Percentiles rank a stretch among this genome's conserved stretches.
Conservation (phyloP, 1,140 invertebrate species). For the Drosophila teissieri region DNA sequence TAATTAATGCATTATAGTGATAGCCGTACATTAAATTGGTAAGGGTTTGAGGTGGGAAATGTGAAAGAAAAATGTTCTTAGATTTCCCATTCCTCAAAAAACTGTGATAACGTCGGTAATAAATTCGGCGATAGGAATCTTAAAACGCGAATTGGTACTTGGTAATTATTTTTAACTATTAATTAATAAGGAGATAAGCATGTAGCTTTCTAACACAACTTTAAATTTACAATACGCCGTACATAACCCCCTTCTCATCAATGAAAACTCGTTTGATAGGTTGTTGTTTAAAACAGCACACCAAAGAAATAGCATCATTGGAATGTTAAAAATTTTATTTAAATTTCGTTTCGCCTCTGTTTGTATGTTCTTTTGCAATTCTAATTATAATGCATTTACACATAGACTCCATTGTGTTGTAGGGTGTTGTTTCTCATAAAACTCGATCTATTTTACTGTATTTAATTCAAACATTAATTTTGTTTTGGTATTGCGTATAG, state of each 20-base stretch:
- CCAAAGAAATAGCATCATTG: slow-evolving; percentile 82
- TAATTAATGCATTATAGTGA: slow-evolving; percentile 49
- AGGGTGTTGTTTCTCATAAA: slow-evolving; percentile 30
- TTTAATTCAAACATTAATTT: slow-evolving; percentile 39
- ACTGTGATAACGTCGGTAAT: not conserved
- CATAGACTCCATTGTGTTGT: slow-evolving; percentile 54
- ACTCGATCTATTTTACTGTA: slow-evolving; percentile 27
- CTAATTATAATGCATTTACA: slow-evolving; percentile 63
- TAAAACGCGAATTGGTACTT: not conserved
- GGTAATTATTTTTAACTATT: not conserved
- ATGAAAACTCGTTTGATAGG: slow-evolving; percentile 14
- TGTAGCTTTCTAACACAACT: not conserved
- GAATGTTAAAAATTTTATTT: slow-evolving; percentile 84
- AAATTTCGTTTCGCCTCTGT: slow-evolving; percentile 43
- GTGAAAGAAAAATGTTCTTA: not conserved
- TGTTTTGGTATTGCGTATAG: slow-evolving; percentile 24
- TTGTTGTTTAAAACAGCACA: slow-evolving; percentile 80
- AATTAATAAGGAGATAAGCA: not conserved
- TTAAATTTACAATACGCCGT: not conserved
- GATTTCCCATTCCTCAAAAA: not conserved
- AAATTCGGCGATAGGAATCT: not conserved
- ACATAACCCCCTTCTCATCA: not conserved
- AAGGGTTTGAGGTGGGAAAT: slow-evolving; percentile 1
- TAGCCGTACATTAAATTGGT: slow-evolving; percentile 21
- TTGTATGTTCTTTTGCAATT: slow-evolving; percentile 29